Percentiles rank a stretch among this genome's conserved stretches.
These are phyloP conservation scores for Plumapathes pennacea DNA, from an alignment of 92 coral and sea anemone genomes.

Conservation along the genomic window DNA sequence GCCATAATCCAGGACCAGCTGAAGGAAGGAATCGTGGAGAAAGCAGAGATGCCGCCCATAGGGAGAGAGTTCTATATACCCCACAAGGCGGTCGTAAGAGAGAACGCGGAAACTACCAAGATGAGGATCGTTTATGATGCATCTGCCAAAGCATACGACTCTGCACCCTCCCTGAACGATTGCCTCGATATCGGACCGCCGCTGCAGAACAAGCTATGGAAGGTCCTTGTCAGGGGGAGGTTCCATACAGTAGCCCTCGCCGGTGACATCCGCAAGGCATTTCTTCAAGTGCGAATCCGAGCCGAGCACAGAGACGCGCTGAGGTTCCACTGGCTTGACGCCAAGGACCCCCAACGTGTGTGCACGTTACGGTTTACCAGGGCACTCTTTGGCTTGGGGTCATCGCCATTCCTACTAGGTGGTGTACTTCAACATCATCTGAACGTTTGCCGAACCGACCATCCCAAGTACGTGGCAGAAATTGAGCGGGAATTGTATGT, in stretches of 20 bases:
- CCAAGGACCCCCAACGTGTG: conserved; percentile 45
- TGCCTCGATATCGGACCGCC: conserved; percentile 53
- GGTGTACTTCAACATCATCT: conserved; percentile 45
- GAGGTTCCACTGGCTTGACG: conserved; percentile 54
- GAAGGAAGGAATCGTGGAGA: conserved; percentile 40
- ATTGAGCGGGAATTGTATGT: conserved; percentile 35
- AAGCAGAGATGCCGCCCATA: conserved; percentile 54
- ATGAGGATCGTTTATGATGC: conserved; percentile 53
- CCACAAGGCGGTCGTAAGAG: conserved; percentile 58
- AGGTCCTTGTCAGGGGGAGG: conserved; percentile 48
- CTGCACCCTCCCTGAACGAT: conserved; percentile 53
- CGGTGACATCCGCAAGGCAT: conserved; percentile 55
- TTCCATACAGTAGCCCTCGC: conserved; percentile 51
- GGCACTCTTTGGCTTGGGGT: conserved; percentile 42
- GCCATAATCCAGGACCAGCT: conserved; percentile 50
- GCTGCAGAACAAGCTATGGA: conserved; percentile 58
- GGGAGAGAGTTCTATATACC: conserved; percentile 62
- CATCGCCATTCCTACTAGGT: conserved; percentile 38
- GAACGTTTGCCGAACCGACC: conserved; percentile 14
- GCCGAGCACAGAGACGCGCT: conserved; percentile 48
- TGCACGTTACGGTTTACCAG: conserved; percentile 47
- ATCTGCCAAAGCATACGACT: conserved; percentile 42
- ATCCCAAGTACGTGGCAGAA: conserved; percentile 24
- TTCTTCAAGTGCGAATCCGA: conserved; percentile 49
- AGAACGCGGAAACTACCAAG: conserved; percentile 56